Conservation (phyloP, 2,113 vertebrate species). For the Onychostoma macrolepis region DNA sequence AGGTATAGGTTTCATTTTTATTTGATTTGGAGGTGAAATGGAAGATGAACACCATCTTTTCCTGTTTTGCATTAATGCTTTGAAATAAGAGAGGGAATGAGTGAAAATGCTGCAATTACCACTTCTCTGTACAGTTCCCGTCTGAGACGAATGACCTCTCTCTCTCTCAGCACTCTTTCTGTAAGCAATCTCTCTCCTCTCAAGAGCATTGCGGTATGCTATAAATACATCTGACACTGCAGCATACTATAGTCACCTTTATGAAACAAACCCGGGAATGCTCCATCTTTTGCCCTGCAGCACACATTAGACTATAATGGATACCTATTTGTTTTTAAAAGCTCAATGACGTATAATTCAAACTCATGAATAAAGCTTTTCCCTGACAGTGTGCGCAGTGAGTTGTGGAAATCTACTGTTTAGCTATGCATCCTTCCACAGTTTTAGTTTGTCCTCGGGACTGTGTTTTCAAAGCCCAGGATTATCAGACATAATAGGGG, state of each 20-base stretch:
- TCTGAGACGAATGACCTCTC: neutral
- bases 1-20: neutral
- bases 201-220: constrained; percentile 7
- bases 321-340: neutral
- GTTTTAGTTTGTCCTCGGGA: neutral
- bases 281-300: neutral
- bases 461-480: neutral
- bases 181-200: constrained; percentile 22
- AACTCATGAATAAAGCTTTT: too few relatives aligned
- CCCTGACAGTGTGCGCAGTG: neutral
- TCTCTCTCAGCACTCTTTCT: neutral
- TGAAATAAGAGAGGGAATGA: neutral
- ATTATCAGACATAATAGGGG: neutral
- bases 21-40: neutral
- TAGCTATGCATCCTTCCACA: neutral
- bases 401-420: neutral
- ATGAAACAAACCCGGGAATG: constrained; percentile 12
- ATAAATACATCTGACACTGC: constrained; percentile 29
- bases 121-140: neutral
- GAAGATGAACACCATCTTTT: neutral
- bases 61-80: neutral
- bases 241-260: constrained; percentile 27
- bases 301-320: neutral
- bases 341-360: neutral
- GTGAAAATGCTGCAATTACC: neutral